These are phyloP conservation scores for Myrmecophaga tridactyla DNA, from an alignment of 2,113 vertebrate species.

Conservation along the genomic window DNA sequence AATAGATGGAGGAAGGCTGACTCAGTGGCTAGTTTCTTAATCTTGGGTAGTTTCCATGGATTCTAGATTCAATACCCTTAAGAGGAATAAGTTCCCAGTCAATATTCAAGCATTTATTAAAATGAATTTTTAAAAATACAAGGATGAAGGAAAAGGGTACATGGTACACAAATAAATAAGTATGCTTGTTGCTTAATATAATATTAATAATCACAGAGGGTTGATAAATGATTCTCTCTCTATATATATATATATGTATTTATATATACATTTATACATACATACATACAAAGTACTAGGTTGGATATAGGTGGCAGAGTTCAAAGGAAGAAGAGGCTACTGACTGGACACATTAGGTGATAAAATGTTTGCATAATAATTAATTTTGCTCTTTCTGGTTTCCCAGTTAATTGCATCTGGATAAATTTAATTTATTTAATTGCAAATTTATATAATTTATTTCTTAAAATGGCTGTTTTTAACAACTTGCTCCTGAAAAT, in stretches of 20 bases:
- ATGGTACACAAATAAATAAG: not conserved
- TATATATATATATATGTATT: not conserved
- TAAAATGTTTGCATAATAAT: not conserved
- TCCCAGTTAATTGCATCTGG: not conserved
- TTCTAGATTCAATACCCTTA: not conserved
- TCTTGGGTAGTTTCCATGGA: not conserved
- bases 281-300: not conserved
- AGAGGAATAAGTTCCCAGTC: not conserved
- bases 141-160: not conserved
- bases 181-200: not conserved
- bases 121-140: not conserved
- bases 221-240: not conserved
- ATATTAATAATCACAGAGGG: not conserved
- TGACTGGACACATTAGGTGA: not conserved
- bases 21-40: not conserved
- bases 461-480: not conserved
- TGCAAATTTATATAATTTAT: not conserved
- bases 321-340: not conserved
- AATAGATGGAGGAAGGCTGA: not conserved
- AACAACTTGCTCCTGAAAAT: not conserved
- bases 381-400: not conserved
- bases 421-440: not conserved
- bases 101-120: not conserved
- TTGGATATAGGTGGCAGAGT: not conserved
- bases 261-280: not conserved